Percentiles rank a stretch among this genome's conserved stretches.
phyloP scores from a whole-genome alignment of 2,888 invertebrate genomes.

The Aleiodes alternator region DNA sequence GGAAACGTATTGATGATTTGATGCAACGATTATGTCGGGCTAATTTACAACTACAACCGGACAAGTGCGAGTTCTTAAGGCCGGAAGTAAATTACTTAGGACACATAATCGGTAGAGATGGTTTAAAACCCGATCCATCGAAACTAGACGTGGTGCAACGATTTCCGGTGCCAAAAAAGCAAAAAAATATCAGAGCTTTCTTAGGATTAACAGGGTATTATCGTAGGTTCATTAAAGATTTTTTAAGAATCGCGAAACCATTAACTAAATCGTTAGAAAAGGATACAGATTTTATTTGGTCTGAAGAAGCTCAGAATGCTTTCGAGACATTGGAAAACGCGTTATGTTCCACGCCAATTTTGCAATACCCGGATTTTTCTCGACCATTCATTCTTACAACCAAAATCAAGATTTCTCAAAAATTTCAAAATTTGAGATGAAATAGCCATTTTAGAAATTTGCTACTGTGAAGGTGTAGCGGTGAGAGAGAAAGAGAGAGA shows the following conservation, averaged over 20 bases:
- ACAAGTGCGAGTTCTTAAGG: background rate
- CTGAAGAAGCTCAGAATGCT: background rate
- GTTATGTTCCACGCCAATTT: background rate
- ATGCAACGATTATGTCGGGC: constrained; percentile 9
- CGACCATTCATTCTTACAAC: background rate
- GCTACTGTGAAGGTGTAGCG: too few species aligned
- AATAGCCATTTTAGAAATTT: too few species aligned
- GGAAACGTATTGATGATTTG: background rate
- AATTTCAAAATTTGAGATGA: too few species aligned
- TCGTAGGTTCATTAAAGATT: background rate
- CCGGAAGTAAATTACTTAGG: background rate
- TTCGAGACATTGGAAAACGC: background rate
- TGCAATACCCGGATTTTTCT: background rate
- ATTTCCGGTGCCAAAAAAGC: background rate
- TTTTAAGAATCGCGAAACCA: background rate
- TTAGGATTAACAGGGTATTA: too few species aligned
- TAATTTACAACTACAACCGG: constrained; percentile 16
- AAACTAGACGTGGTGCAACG: background rate
- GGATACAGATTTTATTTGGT: constrained; percentile 5
- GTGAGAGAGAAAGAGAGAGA: too few species aligned
- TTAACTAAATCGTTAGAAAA: background rate
- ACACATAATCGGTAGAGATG: background rate
- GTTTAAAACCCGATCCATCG: constrained; percentile 1
- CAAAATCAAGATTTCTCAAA: too few species aligned
- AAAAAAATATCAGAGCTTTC: too few species aligned